phyloP scores from a whole-genome alignment of 2,113 vertebrate genomes.

The Sturnus vulgaris region DNA sequence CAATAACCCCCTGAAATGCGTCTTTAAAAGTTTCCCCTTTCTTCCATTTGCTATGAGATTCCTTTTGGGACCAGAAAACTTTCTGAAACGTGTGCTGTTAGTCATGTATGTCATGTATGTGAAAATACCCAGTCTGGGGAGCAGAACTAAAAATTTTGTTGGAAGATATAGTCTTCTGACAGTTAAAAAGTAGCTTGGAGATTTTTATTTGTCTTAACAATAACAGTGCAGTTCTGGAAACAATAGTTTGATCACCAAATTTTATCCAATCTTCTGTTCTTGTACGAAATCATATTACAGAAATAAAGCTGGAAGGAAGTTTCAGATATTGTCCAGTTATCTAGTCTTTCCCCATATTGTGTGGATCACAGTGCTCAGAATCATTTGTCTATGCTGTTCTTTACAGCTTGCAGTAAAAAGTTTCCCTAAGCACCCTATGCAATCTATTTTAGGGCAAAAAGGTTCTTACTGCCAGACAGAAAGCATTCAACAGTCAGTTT shows the following conservation, averaged over 20 bases:
- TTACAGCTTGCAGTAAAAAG: background rate
- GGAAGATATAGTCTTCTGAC: background rate
- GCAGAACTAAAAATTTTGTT: background rate
- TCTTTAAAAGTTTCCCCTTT: background rate
- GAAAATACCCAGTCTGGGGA: background rate
- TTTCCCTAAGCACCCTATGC: background rate
- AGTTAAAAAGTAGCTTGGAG: background rate
- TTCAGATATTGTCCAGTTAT: background rate
- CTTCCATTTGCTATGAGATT: background rate
- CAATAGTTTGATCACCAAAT: background rate
- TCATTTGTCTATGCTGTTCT: background rate
- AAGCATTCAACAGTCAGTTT: slow-evolving; percentile 7
- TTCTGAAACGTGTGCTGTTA: background rate
- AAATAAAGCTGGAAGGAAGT: background rate
- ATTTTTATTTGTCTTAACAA: background rate
- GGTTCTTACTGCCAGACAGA: background rate
- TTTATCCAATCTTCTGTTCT: background rate
- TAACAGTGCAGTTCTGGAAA: background rate
- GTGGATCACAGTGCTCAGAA: background rate
- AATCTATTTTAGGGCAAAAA: background rate
- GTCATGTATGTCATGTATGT: background rate
- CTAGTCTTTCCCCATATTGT: background rate
- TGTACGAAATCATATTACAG: background rate
- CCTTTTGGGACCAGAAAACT: background rate
- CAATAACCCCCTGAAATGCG: background rate